Base-by-base conservation (phyloP, 2,797 vertebrate genomes). In the Myotis vivesi region DNA sequence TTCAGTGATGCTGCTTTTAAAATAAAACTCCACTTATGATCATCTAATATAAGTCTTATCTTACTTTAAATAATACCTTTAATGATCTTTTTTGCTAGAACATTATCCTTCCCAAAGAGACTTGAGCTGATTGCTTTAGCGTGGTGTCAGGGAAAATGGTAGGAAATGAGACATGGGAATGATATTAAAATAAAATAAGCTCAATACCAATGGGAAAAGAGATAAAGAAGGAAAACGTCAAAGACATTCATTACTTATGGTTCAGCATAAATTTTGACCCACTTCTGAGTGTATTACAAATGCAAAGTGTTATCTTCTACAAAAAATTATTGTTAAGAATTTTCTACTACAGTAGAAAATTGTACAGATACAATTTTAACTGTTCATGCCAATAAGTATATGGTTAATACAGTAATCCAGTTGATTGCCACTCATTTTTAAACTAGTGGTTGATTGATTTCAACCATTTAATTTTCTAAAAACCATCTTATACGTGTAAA, bases 161-260 rank as follows among this genome's bases (percentile, higher is more conserved):
- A 94, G 86, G 86, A 97, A 96, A 92, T 96, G 55, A 92, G 88
- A 85, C 51, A 57, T 46, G 22, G 30, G 46, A 94, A 51, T 36
- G 83, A 22, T 94, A 84, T 96, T 95, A 93, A 97, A 92, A 82
- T 87, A 89, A 95, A 96, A 92, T 55, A 93, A 96, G 92, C 89
- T 92, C 82, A 92, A 71, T 84, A 28, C 93, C 88, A 71, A 3
- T 82, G 96, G 91, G 94, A 92, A 90, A 96, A 96, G 41, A 82
- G 64, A 88, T n/a, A 44, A 68, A 85, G 73, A 91, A 38, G 64
- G 36, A 86, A 41, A 95, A 53, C 19, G 55, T 91, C 69, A 62
- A 68, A 89, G 73, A 83, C 19, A 20, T 81, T 73, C 22, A 3
- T 87, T 89, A 49, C 25, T 82, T 81, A 30, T 91, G 23, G 51